Evolutionary conservation across 2,888 invertebrate genomes (phyloP), one percentile per base, ranked within the genome.

Genomic region (Endomychus coccineus): DNA sequence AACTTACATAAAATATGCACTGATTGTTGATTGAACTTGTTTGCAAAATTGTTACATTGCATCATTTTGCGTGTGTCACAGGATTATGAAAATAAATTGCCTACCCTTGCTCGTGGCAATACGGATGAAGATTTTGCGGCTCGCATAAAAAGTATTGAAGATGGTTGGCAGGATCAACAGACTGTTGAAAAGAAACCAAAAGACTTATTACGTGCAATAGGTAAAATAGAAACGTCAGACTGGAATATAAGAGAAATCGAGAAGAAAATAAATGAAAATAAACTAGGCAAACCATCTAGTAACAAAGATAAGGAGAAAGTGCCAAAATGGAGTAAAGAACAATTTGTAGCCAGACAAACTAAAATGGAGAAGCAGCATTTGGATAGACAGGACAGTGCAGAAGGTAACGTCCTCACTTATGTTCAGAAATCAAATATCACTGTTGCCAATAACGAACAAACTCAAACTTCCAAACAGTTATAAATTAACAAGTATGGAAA

Each of bases 171-270:
- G 34, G 70, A 71, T 3, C 69, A 63, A 5, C 66, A 68, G 30
- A 66, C 75, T 1, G 64, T 72, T 0, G 77, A 80, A 13, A 83
- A 83, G 50, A 90, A 89, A 61, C 90, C 88, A 1, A 86, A 83
- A 64, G 90, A 90, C 66, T 70, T 91, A 42, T 71, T 86, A 64
- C 74, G 90, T 43, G 85, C 90, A 27, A 88, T 91, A 42, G 90
- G 90, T 34, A 86, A 85, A 68, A 85, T 91, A 46, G 89, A 90
- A 59, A 79, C 82, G 41, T 83, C 78, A 39, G 91, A 92, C 64
- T 91, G 91, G 90, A 90, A 91, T 65, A 81, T 91, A 19, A 83
- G 84, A 49, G 83, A 88, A 63, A 87, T 92, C 16, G 90, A 92
- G 58, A 81, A 85, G 60, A 90, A 91, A 66, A 90, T 91, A 17